phyloP scores from a whole-genome alignment of 2,113 vertebrate species.

The Calidris pugnax region DNA sequence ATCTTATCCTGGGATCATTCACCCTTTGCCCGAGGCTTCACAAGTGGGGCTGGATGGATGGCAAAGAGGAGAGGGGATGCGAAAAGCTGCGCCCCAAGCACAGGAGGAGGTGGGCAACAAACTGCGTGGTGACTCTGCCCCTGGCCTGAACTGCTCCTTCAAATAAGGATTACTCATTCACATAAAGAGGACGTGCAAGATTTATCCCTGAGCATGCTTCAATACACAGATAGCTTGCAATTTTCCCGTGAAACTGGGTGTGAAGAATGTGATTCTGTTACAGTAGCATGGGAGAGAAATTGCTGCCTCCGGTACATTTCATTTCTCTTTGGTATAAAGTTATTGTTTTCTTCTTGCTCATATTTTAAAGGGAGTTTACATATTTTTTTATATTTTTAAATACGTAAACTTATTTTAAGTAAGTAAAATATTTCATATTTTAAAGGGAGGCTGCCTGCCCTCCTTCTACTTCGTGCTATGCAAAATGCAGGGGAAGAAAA shows the following conservation, averaged over 20 bases:
- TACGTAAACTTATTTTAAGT: too few relatives aligned
- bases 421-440: neutral
- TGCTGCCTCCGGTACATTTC: neutral
- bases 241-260: slow-evolving; percentile 7
- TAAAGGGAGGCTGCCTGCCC: neutral
- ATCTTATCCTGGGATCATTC: neutral
- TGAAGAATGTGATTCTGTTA: neutral
- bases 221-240: neutral
- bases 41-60: neutral
- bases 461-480: neutral
- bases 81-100: rapidly evolving
- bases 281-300: neutral
- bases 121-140: neutral
- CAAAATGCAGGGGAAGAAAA: neutral
- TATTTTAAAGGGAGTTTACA: neutral
- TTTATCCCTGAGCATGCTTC: neutral
- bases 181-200: rapidly evolving
- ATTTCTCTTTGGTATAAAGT: neutral
- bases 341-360: neutral
- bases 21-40: neutral
- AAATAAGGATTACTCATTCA: neutral
- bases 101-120: neutral
- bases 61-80: rapidly evolving
- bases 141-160: neutral
- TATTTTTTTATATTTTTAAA: too few relatives aligned